These are phyloP conservation scores for Luffia ferchaultella DNA, from an alignment of 2,888 invertebrate genomes.

Conservation along the genomic window DNA sequence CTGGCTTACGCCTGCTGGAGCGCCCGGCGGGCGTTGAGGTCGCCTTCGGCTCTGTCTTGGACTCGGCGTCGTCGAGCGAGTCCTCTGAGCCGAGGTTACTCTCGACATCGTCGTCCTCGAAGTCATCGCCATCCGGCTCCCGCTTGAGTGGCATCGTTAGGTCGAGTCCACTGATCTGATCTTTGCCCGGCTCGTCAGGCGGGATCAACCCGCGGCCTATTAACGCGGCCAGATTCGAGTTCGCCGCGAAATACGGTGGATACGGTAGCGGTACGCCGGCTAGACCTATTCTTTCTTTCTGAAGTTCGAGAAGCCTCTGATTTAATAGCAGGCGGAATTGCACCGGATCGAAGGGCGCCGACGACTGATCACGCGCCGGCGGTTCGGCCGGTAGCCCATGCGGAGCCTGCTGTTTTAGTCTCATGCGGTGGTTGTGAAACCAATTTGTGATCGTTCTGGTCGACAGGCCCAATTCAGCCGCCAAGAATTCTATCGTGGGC, in stretches of 20 bases:
- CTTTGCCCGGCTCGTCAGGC: constrained; percentile 72
- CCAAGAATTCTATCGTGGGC: constrained; percentile 94
- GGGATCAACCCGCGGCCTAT: constrained; percentile 74
- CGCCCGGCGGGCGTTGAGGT: constrained; percentile 49
- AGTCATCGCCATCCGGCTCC: constrained; percentile 79
- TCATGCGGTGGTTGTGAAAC: constrained; percentile 99
- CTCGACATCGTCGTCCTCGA: constrained; percentile 81
- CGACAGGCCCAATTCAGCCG: constrained; percentile 88
- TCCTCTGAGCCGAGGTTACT: constrained; percentile 78
- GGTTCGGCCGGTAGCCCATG: constrained; percentile 79
- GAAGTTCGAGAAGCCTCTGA: constrained; percentile 87
- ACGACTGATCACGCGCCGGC: constrained; percentile 76
- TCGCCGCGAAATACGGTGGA: constrained; percentile 80
- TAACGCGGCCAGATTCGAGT: constrained; percentile 78
- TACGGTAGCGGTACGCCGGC: constrained; percentile 79
- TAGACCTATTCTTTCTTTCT: constrained; percentile 84
- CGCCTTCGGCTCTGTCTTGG: constrained; percentile 65
- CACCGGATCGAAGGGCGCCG: constrained; percentile 88
- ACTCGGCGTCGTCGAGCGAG: constrained; percentile 63
- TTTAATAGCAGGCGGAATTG: constrained; percentile 89
- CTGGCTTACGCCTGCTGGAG: constrained; percentile 86
- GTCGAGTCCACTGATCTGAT: constrained; percentile 86
- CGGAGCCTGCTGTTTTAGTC: constrained; percentile 90
- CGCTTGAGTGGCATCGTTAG: constrained; percentile 87
- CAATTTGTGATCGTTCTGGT: constrained; percentile 98